Evolutionary conservation across 1,140 invertebrate genomes (phyloP).

Genomic region (Rhopalosiphum padi): DNA sequence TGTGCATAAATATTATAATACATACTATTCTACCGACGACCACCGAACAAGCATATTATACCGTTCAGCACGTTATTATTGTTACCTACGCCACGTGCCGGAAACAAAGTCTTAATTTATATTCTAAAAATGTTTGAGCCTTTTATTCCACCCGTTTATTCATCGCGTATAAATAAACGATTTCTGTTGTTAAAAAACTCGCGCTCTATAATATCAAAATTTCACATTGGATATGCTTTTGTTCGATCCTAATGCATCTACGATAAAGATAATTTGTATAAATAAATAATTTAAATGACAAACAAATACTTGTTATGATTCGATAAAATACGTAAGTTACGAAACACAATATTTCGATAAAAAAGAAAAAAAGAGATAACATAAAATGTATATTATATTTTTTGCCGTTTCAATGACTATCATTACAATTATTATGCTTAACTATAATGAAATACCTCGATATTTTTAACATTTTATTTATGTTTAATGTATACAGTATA

Average conservation of each 20-base stretch:
- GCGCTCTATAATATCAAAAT: neutral
- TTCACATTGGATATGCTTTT: neutral
- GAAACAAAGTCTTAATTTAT: neutral
- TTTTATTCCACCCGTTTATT: neutral
- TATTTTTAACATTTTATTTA: neutral
- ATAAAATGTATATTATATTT: neutral
- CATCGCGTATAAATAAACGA: neutral
- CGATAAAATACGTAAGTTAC: neutral
- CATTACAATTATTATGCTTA: neutral
- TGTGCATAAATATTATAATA: neutral
- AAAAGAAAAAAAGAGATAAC: neutral
- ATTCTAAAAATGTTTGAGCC: neutral
- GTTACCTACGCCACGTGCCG: neutral
- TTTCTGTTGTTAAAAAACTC: neutral
- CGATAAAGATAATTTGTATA: neutral
- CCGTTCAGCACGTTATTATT: neutral
- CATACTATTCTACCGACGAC: neutral
- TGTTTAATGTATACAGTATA: neutral
- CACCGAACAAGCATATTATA: neutral
- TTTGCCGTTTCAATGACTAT: neutral
- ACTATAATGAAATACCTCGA: neutral
- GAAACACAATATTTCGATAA: neutral
- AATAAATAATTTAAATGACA: constrained; percentile 20
- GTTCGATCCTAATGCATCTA: neutral
- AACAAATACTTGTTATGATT: neutral